Base-by-base conservation (phyloP, 1,140 invertebrate species). In the Zaprionus ghesquierei region DNA sequence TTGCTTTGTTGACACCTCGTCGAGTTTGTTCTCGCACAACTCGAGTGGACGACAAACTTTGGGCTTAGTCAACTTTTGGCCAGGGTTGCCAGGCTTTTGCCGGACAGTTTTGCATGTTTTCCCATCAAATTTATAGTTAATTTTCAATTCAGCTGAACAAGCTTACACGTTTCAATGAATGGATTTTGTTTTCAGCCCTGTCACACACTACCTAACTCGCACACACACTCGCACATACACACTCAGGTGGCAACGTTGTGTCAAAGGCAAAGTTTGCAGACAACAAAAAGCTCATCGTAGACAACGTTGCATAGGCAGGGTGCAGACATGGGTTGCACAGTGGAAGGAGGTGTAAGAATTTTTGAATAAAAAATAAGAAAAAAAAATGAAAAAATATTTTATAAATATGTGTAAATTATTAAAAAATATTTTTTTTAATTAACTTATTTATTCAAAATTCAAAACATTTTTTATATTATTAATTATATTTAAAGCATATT, bases 61-160 rank as follows among this genome's bases (percentile, higher is more conserved):
- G 9, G 31, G 18, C 31, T 53, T 38, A 31, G 41, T 35, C 49
- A 63, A 63, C 61, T 63, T 38, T 38, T 35, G 29, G 29, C 29
- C 22, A n/a, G 46, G 50, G 22, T 25, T 41, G 35, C 35, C 35
- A 41, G 6, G 35, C 15, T 41, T n/a, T 15, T 2, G 35, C 25
- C 25, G 46, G 84, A 84, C 79, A 70, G 64, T 65, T 78, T 74
- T 69, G 60, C 79, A 82, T 84, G 73, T 77, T 86, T 41, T 46
- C 64, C 75, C 73, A 81, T 64, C 77, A 77, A 86, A 86, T 87
- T 89, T 87, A 87, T 87, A 84, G 84, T 87, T 87, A 87, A 87
- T 87, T 89, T 87, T 89, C 84, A 87, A 87, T 87, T 87, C 81
- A 80, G 85, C 78, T 84, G 76, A 79, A 89, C 81, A 80, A 77